Evolutionary conservation across 2,113 vertebrate species (phyloP), one percentile per base, ranked within the genome.

Genomic region (Serranochromis macrocephalus): DNA sequence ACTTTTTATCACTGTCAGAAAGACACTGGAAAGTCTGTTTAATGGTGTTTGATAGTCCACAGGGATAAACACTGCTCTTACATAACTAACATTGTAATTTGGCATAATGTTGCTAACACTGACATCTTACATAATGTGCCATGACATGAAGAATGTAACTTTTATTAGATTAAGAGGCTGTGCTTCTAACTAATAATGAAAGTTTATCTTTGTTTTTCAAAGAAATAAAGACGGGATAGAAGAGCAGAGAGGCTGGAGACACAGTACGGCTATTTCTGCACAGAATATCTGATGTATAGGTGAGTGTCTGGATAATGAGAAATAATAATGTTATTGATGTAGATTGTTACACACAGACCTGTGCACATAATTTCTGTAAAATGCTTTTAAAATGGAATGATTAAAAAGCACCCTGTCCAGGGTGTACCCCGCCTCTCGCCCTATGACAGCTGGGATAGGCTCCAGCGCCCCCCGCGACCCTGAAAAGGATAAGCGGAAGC

Each of bases 311-410:
- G 29, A 8, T 24, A 0, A 40, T 54, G 21, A 17, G 16, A 51
- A 26, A 40, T 21, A 19, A 38, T 17, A 66, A 24, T 19, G 9
- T n/a, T 12, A 47, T 53, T 83, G n/a, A 26, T 36, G 21, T 73
- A 10, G 5, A 26, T 73, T 26, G 31, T 16, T 33, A 21, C 17
- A 49, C 5, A 9, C 42, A 31, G 7, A 29, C 21, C 7, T 71
- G 12, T 71, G 63, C n/a, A 58, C 16, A 19, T 19, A 8, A 58
- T 55, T 8, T 29, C 9, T 58, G 14, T 24, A 12, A 14, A 26
- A 80, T 26, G 0, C 0, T 53, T 36, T 61, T 31, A 17, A 61
- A 61, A 33, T 19, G 2, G 16, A 36, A 19, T 63, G 58, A 63
- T 33, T 63, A 36, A n/a, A 63, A 19, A n/a, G 31, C 58, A 36